A percentile compares a stretch with the other conserved stretches of the same genome.
Evolutionary conservation across 1,140 invertebrate species (phyloP).

Genomic region (Hycleus cichorii): DNA sequence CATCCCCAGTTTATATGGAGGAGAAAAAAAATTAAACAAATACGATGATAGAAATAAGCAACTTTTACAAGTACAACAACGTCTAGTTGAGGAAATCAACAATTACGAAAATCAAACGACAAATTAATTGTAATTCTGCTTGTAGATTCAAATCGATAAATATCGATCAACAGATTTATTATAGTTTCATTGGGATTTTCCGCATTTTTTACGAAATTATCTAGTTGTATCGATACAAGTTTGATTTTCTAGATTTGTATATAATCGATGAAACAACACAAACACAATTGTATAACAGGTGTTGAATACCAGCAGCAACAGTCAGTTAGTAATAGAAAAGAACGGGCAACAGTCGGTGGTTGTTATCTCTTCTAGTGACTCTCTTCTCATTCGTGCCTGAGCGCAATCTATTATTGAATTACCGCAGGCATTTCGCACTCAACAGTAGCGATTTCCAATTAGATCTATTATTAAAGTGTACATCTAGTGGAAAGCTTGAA

Average conservation of each 20-base stretch:
- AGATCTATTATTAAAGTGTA: constrained; percentile 14
- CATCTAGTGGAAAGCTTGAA: no score
- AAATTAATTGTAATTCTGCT: constrained; percentile 33
- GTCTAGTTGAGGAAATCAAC: constrained; percentile 25
- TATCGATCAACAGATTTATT: constrained; percentile 3
- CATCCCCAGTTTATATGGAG: constrained; percentile 24
- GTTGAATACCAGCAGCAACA: not conserved
- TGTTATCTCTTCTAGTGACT: not conserved
- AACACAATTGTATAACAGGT: not conserved
- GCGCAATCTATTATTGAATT: not conserved
- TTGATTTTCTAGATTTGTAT: no score
- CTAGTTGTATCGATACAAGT: no score
- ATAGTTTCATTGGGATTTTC: not conserved
- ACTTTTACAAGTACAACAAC: constrained; percentile 6
- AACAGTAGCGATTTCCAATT: constrained; percentile 21
- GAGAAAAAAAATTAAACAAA: not conserved
- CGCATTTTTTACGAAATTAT: not conserved
- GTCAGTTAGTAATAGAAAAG: no score
- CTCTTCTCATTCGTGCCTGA: not conserved
- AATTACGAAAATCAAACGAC: constrained; percentile 28
- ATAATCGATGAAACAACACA: not conserved
- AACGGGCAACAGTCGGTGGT: not conserved
- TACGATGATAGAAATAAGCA: not conserved
- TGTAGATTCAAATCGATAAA: constrained; percentile 22
- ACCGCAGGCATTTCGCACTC: constrained; percentile 19